Base-by-base conservation (phyloP, 2,888 invertebrate species). In the Mamestra brassicae region DNA sequence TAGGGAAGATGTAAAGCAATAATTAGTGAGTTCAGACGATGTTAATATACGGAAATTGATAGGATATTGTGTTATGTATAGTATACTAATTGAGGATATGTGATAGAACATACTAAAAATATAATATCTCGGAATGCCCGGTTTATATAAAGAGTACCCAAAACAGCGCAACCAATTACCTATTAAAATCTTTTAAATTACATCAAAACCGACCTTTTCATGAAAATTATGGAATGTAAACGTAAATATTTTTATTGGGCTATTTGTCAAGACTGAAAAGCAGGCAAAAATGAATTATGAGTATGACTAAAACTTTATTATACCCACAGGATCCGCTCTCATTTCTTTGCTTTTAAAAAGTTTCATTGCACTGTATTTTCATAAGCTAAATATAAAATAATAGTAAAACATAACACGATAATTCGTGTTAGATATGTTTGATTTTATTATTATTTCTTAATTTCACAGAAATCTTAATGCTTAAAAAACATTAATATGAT, bases 151-250 rank as follows among this genome's bases (percentile, higher is more conserved):
- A 38, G 4, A 15, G 42, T 55, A n/a, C 15, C 50, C 50, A 60
- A 38, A 69, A 60, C 38, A 62, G 47, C 26, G 45, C 8, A 45
- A 8, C 11, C 52, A 65, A 55, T 26, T 15, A 69, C 4, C 26
- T 42, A 45, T 61, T 61, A 63, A 34, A 45, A 52, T 52, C 36
- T 72, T 55, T 58, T 47, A 58, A 58, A 78, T 73, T 17, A 50
- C 76, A 45, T 75, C 64, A 76, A 63, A 69, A 69, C 60, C 81
- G 73, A 76, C 74, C 80, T 78, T 80, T 60, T 69, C 34, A 65
- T 60, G 4, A 66, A 78, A 78, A 70, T 70, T 45, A 81, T 78
- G n/a, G 26, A 47, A 71, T 63, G 58, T 60, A 69, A 69, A 78
- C 15, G 63, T 65, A 74, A 80, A 70, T 81, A 76, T 76, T 76